Percentiles rank a stretch among this genome's conserved stretches.
These are phyloP conservation scores for Manis crassicaudata DNA, from an alignment of 2,797 vertebrate species.

Conservation along the genomic window DNA sequence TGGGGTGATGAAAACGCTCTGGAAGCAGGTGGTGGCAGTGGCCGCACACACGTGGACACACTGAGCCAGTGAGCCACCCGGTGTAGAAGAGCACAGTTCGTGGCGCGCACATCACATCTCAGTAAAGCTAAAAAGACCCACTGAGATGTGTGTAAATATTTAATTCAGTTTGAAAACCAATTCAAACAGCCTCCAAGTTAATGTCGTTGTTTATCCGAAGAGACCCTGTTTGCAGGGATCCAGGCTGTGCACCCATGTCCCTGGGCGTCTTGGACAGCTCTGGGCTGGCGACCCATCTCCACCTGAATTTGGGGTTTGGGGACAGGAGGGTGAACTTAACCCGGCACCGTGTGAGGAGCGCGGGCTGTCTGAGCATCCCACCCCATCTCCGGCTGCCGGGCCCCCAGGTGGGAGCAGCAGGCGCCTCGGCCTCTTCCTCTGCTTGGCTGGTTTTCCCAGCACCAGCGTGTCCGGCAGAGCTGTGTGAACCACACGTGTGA, in stretches of 20 bases:
- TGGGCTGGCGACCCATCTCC: not conserved
- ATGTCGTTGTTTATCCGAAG: not conserved
- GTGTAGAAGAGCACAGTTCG: not conserved
- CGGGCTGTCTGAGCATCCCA: too few species aligned
- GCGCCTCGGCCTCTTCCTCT: not conserved
- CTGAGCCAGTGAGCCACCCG: rapidly evolving
- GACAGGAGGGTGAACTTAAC: not conserved
- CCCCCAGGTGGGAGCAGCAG: not conserved
- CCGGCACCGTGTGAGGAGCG: not conserved
- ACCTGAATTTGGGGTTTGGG: not conserved
- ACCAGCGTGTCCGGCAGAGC: not conserved
- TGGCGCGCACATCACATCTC: not conserved
- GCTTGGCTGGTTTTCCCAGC: not conserved
- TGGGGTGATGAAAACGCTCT: not conserved
- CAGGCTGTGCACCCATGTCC: not conserved
- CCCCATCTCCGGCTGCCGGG: too few species aligned
- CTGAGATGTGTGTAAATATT: not conserved
- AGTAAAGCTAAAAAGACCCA: not conserved
- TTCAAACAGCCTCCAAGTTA: rapidly evolving
- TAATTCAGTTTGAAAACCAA: not conserved
- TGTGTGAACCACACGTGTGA: too few species aligned
- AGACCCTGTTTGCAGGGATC: not conserved
- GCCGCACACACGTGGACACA: not conserved
- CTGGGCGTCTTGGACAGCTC: too few species aligned
- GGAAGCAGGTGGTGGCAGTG: not conserved